phyloP scores from a whole-genome alignment of 2,888 invertebrate genomes.

The Diplolepis rosae region DNA sequence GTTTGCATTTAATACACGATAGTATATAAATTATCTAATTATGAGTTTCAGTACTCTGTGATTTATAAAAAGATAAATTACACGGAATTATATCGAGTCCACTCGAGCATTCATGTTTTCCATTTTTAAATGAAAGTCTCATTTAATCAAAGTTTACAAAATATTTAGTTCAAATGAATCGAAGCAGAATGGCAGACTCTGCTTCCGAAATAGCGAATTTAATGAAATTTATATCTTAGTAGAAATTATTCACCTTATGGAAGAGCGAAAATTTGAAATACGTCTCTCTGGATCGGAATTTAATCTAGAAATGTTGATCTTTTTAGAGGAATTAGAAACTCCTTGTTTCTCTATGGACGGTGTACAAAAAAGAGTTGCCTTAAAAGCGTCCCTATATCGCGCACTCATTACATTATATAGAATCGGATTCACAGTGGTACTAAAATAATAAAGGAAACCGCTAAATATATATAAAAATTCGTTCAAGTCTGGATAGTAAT shows the following conservation, averaged over 20 bases:
- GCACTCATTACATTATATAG: constrained; percentile 88
- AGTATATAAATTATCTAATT: constrained; percentile 12
- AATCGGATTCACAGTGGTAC: constrained; percentile 90
- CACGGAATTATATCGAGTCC: neutral
- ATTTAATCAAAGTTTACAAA: no score
- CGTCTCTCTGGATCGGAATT: constrained; percentile 13
- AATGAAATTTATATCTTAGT: no score
- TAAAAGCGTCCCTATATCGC: constrained; percentile 86
- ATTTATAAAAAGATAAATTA: neutral
- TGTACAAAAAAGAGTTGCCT: constrained; percentile 74
- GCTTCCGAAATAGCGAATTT: no score
- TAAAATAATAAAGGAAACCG: constrained; percentile 88
- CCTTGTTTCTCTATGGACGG: constrained; percentile 1
- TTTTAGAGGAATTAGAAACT: constrained; percentile 16
- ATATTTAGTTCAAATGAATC: no score
- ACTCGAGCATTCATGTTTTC: no score
- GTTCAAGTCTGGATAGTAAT: constrained; percentile 81
- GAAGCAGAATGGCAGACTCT: no score
- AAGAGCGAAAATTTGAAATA: constrained; percentile 8
- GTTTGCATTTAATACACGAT: no score
- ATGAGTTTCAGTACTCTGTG: neutral
- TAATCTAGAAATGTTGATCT: constrained; percentile 32
- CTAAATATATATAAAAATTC: constrained; percentile 87
- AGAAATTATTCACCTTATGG: constrained; percentile 34
- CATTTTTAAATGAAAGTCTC: no score